Evolutionary conservation across 2,888 invertebrate species (phyloP).

Genomic region (Branchipolynoe longqiensis): DNA sequence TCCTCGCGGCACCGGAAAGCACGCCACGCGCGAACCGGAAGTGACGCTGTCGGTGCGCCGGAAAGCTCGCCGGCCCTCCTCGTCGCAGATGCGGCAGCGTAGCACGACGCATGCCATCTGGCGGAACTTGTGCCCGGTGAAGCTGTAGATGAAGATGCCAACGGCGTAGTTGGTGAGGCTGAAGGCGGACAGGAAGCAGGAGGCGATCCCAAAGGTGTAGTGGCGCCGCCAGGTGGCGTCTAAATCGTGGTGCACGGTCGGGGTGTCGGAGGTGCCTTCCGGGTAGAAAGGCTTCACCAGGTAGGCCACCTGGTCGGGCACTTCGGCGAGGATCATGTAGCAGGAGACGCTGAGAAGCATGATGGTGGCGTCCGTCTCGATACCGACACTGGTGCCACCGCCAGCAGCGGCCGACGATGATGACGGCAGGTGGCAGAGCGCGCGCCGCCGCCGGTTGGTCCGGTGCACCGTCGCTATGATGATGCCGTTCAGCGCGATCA

Average conservation of each 20-base stretch:
- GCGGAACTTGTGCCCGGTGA: slow-evolving; percentile 44
- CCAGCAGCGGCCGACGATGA: neutral
- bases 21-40: too few species aligned
- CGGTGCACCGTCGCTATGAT: slow-evolving; percentile 22
- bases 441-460: neutral
- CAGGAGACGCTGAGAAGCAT: slow-evolving; percentile 46
- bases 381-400: too few species aligned
- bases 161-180: slow-evolving; percentile 56
- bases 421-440: neutral
- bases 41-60: neutral
- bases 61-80: neutral
- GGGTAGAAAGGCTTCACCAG: slow-evolving; percentile 56
- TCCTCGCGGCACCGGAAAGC: too few species aligned
- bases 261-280: neutral
- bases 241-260: neutral
- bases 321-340: slow-evolving; percentile 50
- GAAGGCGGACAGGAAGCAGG: slow-evolving; percentile 31
- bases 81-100: neutral
- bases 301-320: slow-evolving; percentile 45
- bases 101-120: neutral
- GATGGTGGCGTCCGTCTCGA: slow-evolving; percentile 43
- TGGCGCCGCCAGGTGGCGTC: slow-evolving; percentile 44
- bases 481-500: slow-evolving; percentile 44
- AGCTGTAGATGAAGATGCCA: slow-evolving; percentile 56
- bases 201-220: slow-evolving; percentile 25